Base-by-base conservation (phyloP, 2,888 invertebrate species). In the Acheta domesticus region DNA sequence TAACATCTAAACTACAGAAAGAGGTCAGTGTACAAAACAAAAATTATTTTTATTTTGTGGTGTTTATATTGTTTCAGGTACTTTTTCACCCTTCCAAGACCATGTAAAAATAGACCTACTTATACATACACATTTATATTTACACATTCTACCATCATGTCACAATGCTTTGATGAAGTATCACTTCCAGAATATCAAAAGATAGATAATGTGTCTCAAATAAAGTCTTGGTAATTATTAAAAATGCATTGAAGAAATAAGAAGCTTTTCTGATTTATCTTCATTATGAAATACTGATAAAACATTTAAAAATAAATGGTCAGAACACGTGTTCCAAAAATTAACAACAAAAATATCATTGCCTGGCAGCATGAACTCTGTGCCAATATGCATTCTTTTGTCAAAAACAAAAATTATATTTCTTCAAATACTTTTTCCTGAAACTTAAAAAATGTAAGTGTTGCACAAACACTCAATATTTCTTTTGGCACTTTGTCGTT, bases 121-220 rank as follows among this genome's bases (percentile, higher is more conserved):
- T 62, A 62, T 62, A 62, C 62, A 62, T n/a, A 62, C n/a, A 62
- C 62, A 19, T 62, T 62, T 62, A 62, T 62, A 19, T 62, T 19
- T n/a, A 62, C n/a, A 62, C n/a, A 36, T 62, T 19, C 62, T 62
- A n/a, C 62, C 62, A 62, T 19, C n/a, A 62, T 62, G 62, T 62
- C 62, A 62, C 62, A 62, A 62, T 62, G 62, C 62, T 62, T 62
- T 14, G 16, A 62, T 62, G 62, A 62, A 62, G 62, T 62, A 62
- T 62, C 62, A 62, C n/a, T 62, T 62, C n/a, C 16, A 62, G 16
- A 14, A 62, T 62, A n/a, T 14, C n/a, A n/a, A 62, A 62, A 62
- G 14, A n/a, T 62, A 62, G 62, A 8, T n/a, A 62, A 62, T 62
- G 16, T 12, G 62, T n/a, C 14, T n/a, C 3, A 14, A 62, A 19